A percentile compares a stretch with the other conserved stretches of the same genome.
These are phyloP conservation scores for Microplitis mediator DNA, from an alignment of 1,140 invertebrate genomes.

Conservation along the genomic window DNA sequence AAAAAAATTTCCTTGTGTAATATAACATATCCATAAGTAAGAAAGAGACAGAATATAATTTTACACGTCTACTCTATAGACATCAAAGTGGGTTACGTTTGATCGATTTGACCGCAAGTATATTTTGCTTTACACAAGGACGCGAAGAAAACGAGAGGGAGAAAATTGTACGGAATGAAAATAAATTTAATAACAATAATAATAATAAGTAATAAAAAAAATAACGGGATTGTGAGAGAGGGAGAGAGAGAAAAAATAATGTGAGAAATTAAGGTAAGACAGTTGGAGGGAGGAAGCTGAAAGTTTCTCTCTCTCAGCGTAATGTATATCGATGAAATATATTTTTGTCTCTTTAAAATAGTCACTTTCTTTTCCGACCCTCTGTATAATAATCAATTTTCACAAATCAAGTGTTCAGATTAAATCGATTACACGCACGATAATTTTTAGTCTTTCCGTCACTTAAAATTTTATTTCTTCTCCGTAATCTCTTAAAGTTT, in stretches of 20 bases:
- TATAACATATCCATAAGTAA: no score
- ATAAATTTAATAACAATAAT: neutral
- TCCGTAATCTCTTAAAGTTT: neutral
- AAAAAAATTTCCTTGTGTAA: neutral
- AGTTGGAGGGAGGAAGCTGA: neutral
- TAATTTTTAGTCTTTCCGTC: neutral
- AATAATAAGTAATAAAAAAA: no score
- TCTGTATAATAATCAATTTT: neutral
- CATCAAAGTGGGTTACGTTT: conserved; percentile 24
- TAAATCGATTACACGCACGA: neutral
- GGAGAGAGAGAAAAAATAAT: neutral
- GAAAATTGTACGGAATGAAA: neutral
- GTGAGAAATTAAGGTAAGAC: neutral
- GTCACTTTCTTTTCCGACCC: neutral
- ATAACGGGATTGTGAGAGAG: neutral
- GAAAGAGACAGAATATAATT: no score
- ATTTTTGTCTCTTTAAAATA: conserved; percentile 16
- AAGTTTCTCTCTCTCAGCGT: neutral
- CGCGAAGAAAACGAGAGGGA: neutral
- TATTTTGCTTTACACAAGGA: neutral
- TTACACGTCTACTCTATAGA: conserved; percentile 11
- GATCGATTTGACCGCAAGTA: conserved; percentile 19
- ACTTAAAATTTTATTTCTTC: neutral
- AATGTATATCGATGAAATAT: neutral
- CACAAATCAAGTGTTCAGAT: no score